Conservation (phyloP, 2,113 vertebrate species). For the Meleagris gallopavo region DNA sequence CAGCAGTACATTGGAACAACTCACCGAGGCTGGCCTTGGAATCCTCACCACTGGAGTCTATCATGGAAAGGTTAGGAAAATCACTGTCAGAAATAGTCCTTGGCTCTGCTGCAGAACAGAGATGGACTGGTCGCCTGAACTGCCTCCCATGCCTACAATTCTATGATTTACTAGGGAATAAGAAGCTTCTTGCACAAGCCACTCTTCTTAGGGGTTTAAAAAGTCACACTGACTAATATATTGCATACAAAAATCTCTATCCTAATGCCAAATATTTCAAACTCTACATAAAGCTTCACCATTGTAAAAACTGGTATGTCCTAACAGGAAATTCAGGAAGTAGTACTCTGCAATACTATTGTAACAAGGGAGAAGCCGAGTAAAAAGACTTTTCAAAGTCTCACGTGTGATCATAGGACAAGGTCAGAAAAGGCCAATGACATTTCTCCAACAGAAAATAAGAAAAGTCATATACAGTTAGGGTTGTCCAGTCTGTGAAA, state of each 20-base stretch:
- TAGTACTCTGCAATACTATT: constrained; percentile 12
- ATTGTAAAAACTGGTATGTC: constrained; percentile 50
- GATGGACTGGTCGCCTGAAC: constrained; percentile 13
- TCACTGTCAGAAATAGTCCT: constrained; percentile 51
- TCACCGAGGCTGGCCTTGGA: constrained; percentile 7
- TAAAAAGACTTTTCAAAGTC: constrained; percentile 48
- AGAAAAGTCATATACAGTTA: constrained; percentile 4
- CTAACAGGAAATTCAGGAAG: constrained; percentile 57
- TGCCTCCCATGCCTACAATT: constrained; percentile 37
- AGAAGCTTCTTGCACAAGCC: constrained; percentile 43
- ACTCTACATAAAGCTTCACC: constrained; percentile 59
- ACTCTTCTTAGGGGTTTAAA: constrained; percentile 40
- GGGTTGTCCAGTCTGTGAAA: constrained; percentile 2
- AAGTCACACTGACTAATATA: constrained; percentile 54
- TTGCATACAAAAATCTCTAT: constrained; percentile 41
- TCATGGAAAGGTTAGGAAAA: constrained; percentile 61
- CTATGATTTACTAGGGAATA: constrained; percentile 62
- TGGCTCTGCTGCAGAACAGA: constrained; percentile 18
- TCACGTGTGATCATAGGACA: constrained; percentile 6
- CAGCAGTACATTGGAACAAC: constrained; percentile 41
- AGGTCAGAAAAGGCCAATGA: constrained; percentile 46
- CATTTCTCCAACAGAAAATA: constrained; percentile 42
- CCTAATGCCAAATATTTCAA: constrained; percentile 50
- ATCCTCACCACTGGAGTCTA: constrained; percentile 53
- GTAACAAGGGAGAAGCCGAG: constrained; percentile 26